These are phyloP conservation scores for Nothobranchius kuhntae DNA, from an alignment of 2,113 vertebrate species.

Conservation along the genomic window DNA sequence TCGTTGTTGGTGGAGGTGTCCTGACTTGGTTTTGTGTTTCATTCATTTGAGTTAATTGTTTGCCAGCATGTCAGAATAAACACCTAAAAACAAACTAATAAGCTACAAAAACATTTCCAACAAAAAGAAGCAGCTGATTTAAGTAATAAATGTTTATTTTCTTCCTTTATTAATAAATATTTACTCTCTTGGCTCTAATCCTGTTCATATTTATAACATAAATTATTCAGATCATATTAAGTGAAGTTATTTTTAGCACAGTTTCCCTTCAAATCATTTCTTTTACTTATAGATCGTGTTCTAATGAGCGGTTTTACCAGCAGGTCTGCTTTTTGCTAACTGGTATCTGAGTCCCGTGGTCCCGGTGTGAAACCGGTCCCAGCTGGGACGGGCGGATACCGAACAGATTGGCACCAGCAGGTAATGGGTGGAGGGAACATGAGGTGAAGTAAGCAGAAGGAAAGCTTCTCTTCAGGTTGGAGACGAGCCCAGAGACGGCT, in stretches of 20 bases:
- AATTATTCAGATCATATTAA: background rate
- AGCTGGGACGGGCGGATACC: conserved; percentile 64
- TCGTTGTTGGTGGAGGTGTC: too few relatives aligned
- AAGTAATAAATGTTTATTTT: background rate
- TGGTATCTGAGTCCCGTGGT: conserved; percentile 25
- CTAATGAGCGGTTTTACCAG: conserved; percentile 34
- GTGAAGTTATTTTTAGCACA: conserved; percentile 1
- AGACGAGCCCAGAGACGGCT: conserved; percentile 39
- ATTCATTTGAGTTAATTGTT: too few relatives aligned
- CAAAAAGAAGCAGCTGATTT: background rate
- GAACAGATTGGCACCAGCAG: conserved; percentile 80
- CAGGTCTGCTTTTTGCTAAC: conserved; percentile 33
- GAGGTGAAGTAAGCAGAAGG: conserved; percentile 61
- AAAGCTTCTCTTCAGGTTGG: conserved; percentile 50
- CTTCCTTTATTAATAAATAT: background rate
- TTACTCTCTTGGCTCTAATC: background rate
- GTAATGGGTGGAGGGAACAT: conserved; percentile 56
- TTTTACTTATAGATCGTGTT: conserved; percentile 24
- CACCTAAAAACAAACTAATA: too few relatives aligned
- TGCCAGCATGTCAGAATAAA: too few relatives aligned
- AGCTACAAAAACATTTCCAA: background rate
- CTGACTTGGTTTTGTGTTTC: too few relatives aligned
- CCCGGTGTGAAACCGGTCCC: conserved; percentile 46
- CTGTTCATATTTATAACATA: background rate
- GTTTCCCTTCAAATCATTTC: background rate